Evolutionary conservation across 2,113 vertebrate genomes (phyloP), one percentile per base, ranked within the genome.

Genomic region (Phocoena phocoena): DNA sequence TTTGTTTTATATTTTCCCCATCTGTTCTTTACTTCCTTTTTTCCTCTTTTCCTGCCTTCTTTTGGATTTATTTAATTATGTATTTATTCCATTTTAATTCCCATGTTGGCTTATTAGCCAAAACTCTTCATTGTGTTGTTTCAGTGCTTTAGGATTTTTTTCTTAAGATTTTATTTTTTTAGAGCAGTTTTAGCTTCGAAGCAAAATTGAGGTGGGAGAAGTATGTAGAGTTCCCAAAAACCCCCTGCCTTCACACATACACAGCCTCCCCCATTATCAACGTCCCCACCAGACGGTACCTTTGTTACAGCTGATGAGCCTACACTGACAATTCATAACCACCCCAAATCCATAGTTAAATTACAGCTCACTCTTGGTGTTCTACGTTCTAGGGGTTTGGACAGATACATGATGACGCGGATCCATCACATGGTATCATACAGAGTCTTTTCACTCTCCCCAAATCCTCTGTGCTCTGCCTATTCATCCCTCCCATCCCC

Each of bases 301-400:
- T n/a, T 28, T 23, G 65, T 26, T 28, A 83, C 18, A 53, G 25
- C 2, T 2, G 38, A 44, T 21, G 60, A n/a, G 25, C 20, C 58
- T 44, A 20, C 17, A 6, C 6, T 1, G 47, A 82, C 55, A 55
- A 3, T 3, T 25, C 26, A 6, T 7, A 5, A 25, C 11, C 41
- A 36, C 47, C 28, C 68, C 0, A 15, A 55, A 33, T 4, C 79
- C 79, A 47, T 0, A 6, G 50, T n/a, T 10, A 60, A 53, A 31
- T 21, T 1, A 25, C 1, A 14, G 81, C 8, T 93, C 28, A 5
- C 47, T 58, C 47, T 6, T 4, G 36, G 47, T 55, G 44, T 12
- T 14, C 1, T 23, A 9, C 18, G 2, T 63, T 38, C 36, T 25
- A 8, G 6, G 74, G 65, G 33, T 50, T 71, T 70, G 80, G 31